phyloP scores from a whole-genome alignment of 2,888 invertebrate genomes.

The Portevinia maculata region DNA sequence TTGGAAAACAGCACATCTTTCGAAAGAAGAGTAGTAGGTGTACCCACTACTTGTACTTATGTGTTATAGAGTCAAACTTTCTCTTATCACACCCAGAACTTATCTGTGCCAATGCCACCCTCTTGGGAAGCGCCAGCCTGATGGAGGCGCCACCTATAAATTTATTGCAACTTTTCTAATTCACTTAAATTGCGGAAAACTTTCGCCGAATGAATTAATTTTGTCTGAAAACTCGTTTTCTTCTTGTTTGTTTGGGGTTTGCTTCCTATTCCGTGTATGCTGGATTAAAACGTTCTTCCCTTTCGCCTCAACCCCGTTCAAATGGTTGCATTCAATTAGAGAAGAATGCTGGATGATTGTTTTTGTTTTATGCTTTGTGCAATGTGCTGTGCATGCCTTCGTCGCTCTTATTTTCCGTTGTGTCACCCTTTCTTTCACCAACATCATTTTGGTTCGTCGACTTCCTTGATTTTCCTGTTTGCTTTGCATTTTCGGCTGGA shows the following conservation, averaged over 20 bases:
- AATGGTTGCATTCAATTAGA: constrained; percentile 69
- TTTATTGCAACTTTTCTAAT: constrained; percentile 72
- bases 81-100: constrained; percentile 24
- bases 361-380: constrained; percentile 27
- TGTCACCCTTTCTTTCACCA: neutral
- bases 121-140: constrained; percentile 5
- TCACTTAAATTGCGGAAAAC: constrained; percentile 69
- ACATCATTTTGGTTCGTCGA: constrained; percentile 5
- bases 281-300: constrained; percentile 2
- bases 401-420: constrained; percentile 1
- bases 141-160: constrained; percentile 67
- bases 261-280: constrained; percentile 7
- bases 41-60: neutral
- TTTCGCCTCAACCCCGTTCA: constrained; percentile 3
- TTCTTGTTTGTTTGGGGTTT: constrained; percentile 39
- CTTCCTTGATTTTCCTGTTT: constrained; percentile 51
- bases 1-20: constrained; percentile 13
- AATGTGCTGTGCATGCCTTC: neutral
- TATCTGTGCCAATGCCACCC: constrained; percentile 11
- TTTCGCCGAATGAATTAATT: constrained; percentile 69
- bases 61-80: constrained; percentile 42
- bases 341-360: constrained; percentile 48
- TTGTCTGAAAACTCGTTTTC: constrained; percentile 67
- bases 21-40: neutral
- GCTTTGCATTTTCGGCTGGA: constrained; percentile 46